phyloP scores from a whole-genome alignment of 2,888 invertebrate species.

The Rhagonycha lutea region DNA sequence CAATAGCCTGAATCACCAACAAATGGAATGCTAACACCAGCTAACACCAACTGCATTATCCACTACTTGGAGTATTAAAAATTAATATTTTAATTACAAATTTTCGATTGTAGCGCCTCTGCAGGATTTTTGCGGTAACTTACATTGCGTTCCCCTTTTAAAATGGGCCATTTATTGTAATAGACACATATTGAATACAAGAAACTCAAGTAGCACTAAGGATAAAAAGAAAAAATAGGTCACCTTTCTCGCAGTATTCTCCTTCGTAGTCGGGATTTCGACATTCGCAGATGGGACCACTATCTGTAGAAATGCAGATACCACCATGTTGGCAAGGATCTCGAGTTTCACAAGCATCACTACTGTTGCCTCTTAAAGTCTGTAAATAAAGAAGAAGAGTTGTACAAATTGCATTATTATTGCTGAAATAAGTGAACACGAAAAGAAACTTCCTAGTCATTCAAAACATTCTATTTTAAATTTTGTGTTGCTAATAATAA shows the following conservation, averaged over 20 bases:
- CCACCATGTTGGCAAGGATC: constrained; percentile 95
- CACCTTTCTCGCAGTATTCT: constrained; percentile 92
- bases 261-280: constrained; percentile 92
- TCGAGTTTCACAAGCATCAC: constrained; percentile 83
- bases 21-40: no score
- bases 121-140: no score
- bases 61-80: no score
- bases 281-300: constrained; percentile 94
- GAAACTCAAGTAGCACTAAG: not conserved
- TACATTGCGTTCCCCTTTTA: no score
- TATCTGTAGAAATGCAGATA: constrained; percentile 93
- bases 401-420: constrained; percentile 1
- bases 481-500: not conserved
- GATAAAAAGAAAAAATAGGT: constrained; percentile 40
- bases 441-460: not conserved
- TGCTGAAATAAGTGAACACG: not conserved
- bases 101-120: no score
- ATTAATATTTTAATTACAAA: no score
- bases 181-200: not conserved
- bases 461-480: not conserved
- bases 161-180: not conserved
- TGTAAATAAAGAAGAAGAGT: constrained; percentile 45
- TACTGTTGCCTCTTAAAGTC: constrained; percentile 66
- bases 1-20: no score
- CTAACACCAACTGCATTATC: no score